These are phyloP conservation scores for Zaprionus bogoriensis DNA, from an alignment of 2,888 invertebrate species.

Conservation along the genomic window DNA sequence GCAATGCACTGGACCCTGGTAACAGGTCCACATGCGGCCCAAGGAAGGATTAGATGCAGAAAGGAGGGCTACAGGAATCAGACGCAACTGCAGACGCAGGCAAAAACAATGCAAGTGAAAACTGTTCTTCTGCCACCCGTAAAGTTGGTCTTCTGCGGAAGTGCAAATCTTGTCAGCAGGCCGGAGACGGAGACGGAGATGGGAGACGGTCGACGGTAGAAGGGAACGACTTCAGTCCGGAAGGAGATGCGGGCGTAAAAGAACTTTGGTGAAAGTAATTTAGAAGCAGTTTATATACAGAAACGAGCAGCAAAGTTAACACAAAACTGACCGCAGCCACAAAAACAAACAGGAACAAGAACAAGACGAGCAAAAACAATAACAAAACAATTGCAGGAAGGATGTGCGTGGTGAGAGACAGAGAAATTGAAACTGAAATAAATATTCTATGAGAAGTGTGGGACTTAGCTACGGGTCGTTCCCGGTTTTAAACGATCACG, in stretches of 20 bases:
- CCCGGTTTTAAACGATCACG: not conserved
- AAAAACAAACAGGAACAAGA: not conserved
- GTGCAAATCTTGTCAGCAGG: conserved; percentile 56
- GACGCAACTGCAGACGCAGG: conserved; percentile 22
- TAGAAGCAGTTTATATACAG: conserved; percentile 65
- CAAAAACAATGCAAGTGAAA: conserved; percentile 48
- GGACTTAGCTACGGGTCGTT: too few relatives aligned
- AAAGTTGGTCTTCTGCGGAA: conserved; percentile 49
- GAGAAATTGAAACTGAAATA: conserved; percentile 35
- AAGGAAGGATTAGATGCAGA: not conserved
- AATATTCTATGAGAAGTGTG: conserved; percentile 28
- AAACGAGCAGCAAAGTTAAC: conserved; percentile 46
- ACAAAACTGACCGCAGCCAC: conserved; percentile 51
- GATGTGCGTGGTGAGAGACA: conserved; percentile 26
- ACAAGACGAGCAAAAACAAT: conserved; percentile 38
- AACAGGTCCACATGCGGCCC: not conserved
- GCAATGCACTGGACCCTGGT: conserved; percentile 32
- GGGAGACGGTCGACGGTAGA: not conserved
- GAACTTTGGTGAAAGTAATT: conserved; percentile 66
- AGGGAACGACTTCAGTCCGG: not conserved
- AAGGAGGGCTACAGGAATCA: conserved; percentile 18
- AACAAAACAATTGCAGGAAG: conserved; percentile 47
- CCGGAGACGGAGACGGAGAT: conserved; percentile 16
- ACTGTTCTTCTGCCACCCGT: conserved; percentile 1
- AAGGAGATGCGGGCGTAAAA: not conserved